These are phyloP conservation scores for Chironomus tepperi DNA, from an alignment of 1,140 invertebrate genomes.

Conservation along the genomic window DNA sequence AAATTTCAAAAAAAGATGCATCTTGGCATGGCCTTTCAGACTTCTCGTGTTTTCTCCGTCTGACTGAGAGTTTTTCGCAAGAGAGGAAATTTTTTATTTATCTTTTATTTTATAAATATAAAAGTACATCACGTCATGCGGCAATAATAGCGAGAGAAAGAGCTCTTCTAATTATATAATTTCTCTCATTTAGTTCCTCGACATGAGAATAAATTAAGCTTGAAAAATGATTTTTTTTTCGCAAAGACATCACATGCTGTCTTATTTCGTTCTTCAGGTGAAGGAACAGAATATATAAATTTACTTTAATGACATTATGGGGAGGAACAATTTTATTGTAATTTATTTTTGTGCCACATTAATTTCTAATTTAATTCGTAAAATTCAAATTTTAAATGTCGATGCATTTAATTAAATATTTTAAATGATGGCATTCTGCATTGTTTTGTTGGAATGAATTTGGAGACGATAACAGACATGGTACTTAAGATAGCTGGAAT, in stretches of 20 bases:
- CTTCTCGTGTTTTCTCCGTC: not conserved
- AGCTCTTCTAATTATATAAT: slow-evolving; percentile 10
- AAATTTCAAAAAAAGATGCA: not conserved
- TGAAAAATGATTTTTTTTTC: not conserved
- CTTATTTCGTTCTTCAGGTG: not conserved
- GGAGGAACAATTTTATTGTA: too few species aligned
- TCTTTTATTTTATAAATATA: not conserved
- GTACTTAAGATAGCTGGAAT: too few species aligned
- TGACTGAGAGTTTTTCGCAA: too few species aligned
- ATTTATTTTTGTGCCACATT: too few species aligned
- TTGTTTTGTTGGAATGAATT: too few species aligned
- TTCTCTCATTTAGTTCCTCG: not conserved
- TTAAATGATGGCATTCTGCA: too few species aligned
- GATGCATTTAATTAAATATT: too few species aligned
- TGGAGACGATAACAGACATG: too few species aligned
- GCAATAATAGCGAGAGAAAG: slow-evolving; percentile 2
- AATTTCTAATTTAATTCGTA: too few species aligned
- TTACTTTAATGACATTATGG: not conserved
- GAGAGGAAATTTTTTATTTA: not conserved
- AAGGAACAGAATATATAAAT: slow-evolving; percentile 2
- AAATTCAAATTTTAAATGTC: too few species aligned
- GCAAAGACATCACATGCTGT: not conserved
- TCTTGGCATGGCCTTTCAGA: not conserved
- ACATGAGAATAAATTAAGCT: not conserved
- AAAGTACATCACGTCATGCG: slow-evolving; percentile 20